phyloP scores from a whole-genome alignment of 92 coral and sea anemone species.

The Epizoanthus scotinus region DNA sequence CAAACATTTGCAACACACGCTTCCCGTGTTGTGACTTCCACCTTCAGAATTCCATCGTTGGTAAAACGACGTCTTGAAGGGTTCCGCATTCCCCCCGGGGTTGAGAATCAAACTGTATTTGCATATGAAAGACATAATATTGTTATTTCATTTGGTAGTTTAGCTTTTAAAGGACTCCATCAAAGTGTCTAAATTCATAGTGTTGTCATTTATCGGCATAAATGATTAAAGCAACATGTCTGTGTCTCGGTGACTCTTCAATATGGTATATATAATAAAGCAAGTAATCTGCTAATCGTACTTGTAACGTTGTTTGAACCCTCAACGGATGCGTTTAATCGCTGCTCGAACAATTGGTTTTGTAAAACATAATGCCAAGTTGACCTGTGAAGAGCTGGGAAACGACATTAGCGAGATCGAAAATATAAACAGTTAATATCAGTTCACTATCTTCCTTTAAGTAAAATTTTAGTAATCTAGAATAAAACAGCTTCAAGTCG shows the following conservation, averaged over 20 bases:
- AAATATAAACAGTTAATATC: not conserved
- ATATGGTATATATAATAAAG: not conserved
- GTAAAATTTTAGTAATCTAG: not conserved
- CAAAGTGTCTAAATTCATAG: not conserved
- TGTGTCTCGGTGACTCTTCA: not conserved
- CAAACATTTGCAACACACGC: not conserved
- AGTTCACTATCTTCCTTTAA: not conserved
- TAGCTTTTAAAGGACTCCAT: slow-evolving; percentile 29
- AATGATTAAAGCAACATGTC: not conserved
- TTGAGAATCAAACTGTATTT: not conserved
- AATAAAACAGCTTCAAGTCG: not conserved
- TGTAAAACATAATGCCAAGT: not conserved
- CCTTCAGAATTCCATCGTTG: not conserved
- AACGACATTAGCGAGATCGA: not conserved
- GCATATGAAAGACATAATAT: slow-evolving; percentile 19
- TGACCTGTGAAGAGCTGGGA: not conserved
- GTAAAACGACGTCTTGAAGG: not conserved
- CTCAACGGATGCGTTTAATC: too few species aligned
- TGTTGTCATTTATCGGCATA: slow-evolving; percentile 7
- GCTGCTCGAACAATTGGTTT: not conserved
- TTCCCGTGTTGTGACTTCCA: not conserved
- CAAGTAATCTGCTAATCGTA: too few species aligned
- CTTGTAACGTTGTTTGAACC: too few species aligned
- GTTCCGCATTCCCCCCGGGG: not conserved
- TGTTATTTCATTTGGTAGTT: slow-evolving; percentile 17